Evolutionary conservation across 2,797 vertebrate genomes (phyloP).

Genomic region (Chiloscyllium punctatum): DNA sequence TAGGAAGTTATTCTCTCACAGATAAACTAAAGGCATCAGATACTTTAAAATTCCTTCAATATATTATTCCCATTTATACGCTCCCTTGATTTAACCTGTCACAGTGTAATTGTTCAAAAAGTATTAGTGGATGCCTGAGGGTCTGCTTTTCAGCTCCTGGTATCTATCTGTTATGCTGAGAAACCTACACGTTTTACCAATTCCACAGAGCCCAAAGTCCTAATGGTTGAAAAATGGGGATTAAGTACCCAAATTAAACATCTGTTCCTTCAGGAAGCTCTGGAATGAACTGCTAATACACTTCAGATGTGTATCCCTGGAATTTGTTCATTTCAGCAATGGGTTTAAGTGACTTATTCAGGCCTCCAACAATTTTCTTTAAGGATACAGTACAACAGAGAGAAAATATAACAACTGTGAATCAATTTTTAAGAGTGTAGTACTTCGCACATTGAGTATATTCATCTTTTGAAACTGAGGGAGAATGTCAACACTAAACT

Average conservation of each 20-base stretch:
- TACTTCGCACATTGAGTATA: background rate
- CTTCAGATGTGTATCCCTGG: conserved; percentile 33
- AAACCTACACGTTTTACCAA: conserved; percentile 39
- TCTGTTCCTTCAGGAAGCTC: conserved; percentile 43
- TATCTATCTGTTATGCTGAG: conserved; percentile 37
- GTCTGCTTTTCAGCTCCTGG: conserved; percentile 22
- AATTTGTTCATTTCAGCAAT: conserved; percentile 31
- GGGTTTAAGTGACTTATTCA: conserved; percentile 36
- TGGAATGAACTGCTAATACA: conserved; percentile 36
- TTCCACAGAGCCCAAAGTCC: conserved; percentile 39
- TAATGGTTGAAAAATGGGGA: conserved; percentile 37
- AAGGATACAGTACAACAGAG: background rate
- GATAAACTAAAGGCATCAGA: background rate
- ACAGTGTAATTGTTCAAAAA: background rate
- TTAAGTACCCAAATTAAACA: conserved; percentile 39
- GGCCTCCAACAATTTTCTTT: background rate
- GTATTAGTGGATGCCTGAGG: conserved; percentile 36
- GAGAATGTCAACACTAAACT: background rate
- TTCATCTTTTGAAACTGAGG: background rate
- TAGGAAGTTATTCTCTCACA: background rate
- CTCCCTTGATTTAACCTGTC: conserved; percentile 33
- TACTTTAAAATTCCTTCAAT: background rate
- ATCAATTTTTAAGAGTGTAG: background rate
- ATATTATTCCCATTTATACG: background rate
- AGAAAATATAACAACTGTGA: conserved; percentile 22